phyloP scores from a whole-genome alignment of 2,113 vertebrate genomes.

The Amphilophus citrinellus region DNA sequence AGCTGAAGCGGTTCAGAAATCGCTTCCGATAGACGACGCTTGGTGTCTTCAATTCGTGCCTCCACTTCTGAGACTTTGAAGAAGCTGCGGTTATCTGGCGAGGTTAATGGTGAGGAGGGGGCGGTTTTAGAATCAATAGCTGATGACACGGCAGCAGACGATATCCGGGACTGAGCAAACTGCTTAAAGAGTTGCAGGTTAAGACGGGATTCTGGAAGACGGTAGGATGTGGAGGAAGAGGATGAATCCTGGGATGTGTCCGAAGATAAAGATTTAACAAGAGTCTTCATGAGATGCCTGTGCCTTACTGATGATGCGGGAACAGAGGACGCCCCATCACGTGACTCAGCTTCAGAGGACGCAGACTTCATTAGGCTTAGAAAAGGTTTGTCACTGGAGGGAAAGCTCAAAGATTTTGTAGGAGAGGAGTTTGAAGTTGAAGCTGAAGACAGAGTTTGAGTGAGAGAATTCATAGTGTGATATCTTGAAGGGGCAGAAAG shows the following conservation, averaged over 20 bases:
- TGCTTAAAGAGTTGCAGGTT: conserved; percentile 98
- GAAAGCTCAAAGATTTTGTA: conserved; percentile 84
- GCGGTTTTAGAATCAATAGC: conserved; percentile 93
- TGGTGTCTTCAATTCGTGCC: conserved; percentile 96
- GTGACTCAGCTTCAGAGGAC: conserved; percentile 91
- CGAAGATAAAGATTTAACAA: conserved; percentile 96
- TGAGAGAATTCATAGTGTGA: conserved; percentile 34
- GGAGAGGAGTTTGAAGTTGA: conserved; percentile 83
- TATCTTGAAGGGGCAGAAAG: conserved; percentile 37
- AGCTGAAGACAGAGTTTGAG: conserved; percentile 73
- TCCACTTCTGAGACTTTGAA: conserved; percentile 96
- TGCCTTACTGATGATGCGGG: conserved; percentile 81
- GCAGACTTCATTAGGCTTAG: conserved; percentile 89
- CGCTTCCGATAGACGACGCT: conserved; percentile 93
- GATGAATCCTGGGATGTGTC: conserved; percentile 89
- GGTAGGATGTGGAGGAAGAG: conserved; percentile 71
- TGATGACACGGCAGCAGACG: conserved; percentile 46
- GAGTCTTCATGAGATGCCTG: conserved; percentile 92
- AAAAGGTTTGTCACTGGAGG: conserved; percentile 86
- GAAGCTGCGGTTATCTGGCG: conserved; percentile 94
- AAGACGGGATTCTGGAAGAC: conserved; percentile 89
- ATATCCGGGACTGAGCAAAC: conserved; percentile 89
- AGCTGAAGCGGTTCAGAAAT: conserved; percentile 96
- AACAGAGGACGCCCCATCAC: conserved; percentile 80
- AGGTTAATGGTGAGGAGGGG: conserved; percentile 91